Conservation (phyloP, 1,140 invertebrate genomes). For the Achroia grisella region DNA sequence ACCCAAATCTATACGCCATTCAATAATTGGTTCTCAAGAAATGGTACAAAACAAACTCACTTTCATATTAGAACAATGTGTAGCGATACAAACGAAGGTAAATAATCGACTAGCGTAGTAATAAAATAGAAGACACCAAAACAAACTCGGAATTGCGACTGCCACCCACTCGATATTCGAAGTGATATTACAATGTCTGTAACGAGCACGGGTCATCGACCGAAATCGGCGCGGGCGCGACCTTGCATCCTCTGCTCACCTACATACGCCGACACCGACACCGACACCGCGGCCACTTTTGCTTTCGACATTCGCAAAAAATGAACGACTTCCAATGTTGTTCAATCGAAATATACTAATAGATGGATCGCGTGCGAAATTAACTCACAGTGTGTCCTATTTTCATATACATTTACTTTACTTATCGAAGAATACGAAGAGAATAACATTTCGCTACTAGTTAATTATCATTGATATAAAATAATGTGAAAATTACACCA, state of each 20-base stretch:
- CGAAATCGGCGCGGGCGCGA: slow-evolving; percentile 60
- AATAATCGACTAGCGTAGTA: too few species aligned
- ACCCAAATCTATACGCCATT: too few species aligned
- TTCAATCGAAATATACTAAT: background rate
- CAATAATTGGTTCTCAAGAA: too few species aligned
- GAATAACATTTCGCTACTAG: too few species aligned
- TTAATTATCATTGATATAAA: too few species aligned
- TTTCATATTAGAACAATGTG: too few species aligned
- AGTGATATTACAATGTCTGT: slow-evolving; percentile 15
- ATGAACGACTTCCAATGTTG: slow-evolving; percentile 16
- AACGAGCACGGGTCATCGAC: slow-evolving; percentile 44
- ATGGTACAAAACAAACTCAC: too few species aligned
- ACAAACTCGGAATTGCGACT: slow-evolving; percentile 7
- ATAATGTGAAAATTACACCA: too few species aligned
- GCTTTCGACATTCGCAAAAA: slow-evolving; percentile 69
- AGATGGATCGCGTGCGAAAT: background rate
- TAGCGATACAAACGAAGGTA: too few species aligned
- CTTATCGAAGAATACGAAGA: too few species aligned
- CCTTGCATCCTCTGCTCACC: slow-evolving; percentile 60
- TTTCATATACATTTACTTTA: background rate
- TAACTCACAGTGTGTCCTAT: background rate
- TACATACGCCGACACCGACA: slow-evolving; percentile 46
- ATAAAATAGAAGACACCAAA: slow-evolving; percentile 5
- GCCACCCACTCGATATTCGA: slow-evolving; percentile 9
- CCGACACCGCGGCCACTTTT: slow-evolving; percentile 56